phyloP scores from a whole-genome alignment of 2,888 invertebrate genomes.

The Helobdella robusta region DNA sequence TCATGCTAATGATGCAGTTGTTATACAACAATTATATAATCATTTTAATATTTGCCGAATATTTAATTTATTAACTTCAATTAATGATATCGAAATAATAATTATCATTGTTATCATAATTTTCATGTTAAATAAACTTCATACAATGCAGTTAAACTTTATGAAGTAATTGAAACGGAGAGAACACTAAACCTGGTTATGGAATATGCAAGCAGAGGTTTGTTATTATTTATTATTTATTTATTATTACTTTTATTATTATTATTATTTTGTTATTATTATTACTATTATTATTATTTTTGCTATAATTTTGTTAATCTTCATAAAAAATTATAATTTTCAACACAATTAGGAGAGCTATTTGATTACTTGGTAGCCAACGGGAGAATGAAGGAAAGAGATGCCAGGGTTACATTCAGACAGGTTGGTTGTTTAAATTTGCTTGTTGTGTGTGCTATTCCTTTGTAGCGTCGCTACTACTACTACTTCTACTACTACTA shows the following conservation, averaged over 20 bases:
- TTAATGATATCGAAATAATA: too few species aligned
- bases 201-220: conserved; percentile 95
- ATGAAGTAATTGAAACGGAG: conserved; percentile 99
- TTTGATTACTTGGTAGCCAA: conserved; percentile 80
- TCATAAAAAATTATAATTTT: background rate
- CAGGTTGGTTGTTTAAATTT: background rate
- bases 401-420: conserved; percentile 60
- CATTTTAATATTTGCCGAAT: too few species aligned
- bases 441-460: background rate
- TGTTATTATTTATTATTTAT: conserved; percentile 31
- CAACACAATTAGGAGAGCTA: conserved; percentile 63
- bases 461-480: background rate
- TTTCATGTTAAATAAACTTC: too few species aligned
- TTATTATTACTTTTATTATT: too few species aligned
- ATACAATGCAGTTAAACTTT: conserved; percentile 52
- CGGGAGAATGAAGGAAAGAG: conserved; percentile 83
- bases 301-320: background rate
- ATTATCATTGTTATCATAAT: too few species aligned
- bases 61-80: too few species aligned
- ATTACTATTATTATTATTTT: conserved; percentile 8
- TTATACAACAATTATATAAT: too few species aligned
- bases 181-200: conserved; percentile 98
- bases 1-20: too few species aligned
- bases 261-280: background rate
- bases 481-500: background rate